Evolutionary conservation across 2,888 invertebrate species (phyloP), one percentile per base, ranked within the genome.

Genomic region (Spilosoma lubricipeda): DNA sequence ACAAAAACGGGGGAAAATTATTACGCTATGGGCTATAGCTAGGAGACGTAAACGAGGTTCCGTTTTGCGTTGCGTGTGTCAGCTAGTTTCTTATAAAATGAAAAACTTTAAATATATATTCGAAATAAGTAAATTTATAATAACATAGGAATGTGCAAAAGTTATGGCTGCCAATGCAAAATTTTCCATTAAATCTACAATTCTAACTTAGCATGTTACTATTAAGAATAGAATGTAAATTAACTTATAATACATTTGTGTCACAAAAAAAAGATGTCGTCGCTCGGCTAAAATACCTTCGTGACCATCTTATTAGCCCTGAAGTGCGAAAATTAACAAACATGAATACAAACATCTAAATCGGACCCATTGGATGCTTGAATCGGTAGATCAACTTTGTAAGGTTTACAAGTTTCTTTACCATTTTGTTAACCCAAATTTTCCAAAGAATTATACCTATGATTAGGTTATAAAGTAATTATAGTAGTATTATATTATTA

Each of bases 301-400:
- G 67, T 74, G 71, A 30, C 33, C 23, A 45, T 73, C 15, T 66
- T n/a, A 63, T 74, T 74, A 73, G 48, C 45, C 3, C 30, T 56
- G 30, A 20, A 11, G 36, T 71, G 71, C 30, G 69, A 77, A 74
- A 77, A 67, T 36, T 48, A 20, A 71, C 48, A 69, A 67, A 68
- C 64, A 42, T 39, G 30, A 23, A 65, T 45, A 66, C 30, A 27
- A 56, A 20, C 27, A 72, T 3, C 45, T 27, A 59, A 72, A 69
- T 45, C 36, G 64, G 64, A 56, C 59, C 69, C 72, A 72, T 30
- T 7, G 18, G 30, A 30, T 36, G 13, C n/a, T 45, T 8, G 33
- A 73, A 63, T 30, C 18, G 18, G 30, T 30, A 15, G 30, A 4
- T 30, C 15, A 63, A 5, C 27, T 15, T 27, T 63, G 59, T 63